Evolutionary conservation across 2,797 vertebrate genomes (phyloP), one percentile per base, ranked within the genome.

Genomic region (Melanotaenia pygmaea): DNA sequence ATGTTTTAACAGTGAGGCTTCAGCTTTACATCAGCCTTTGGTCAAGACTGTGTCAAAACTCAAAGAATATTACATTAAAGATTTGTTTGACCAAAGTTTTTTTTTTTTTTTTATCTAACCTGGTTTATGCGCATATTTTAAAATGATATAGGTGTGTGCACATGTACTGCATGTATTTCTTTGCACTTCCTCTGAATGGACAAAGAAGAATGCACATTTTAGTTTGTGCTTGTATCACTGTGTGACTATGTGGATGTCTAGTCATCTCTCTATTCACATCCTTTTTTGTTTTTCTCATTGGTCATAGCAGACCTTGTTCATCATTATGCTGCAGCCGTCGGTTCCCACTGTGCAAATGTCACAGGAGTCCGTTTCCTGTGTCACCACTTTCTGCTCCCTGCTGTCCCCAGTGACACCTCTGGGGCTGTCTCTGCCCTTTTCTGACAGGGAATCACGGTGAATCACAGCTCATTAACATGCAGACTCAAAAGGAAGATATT

Each of bases 261-360:
- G 20, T 54, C 30, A n/a, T 28, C 43, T 64, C 61, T 34, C 45
- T 45, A 58, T 65, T 77, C 14, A 34, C 62, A 50, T 62, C 51
- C 14, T 61, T 14, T 34, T 32, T 71, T 64, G 47, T 81, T 81
- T 71, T 59, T 68, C 73, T 86, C 79, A 85, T 88, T 88, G 80
- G 70, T 69, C 22, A 81, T 74, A 83, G 67, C 3, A 30, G 82
- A 67, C 80, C 50, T 59, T 76, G 62, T 64, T 83, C 53, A 2
- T 83, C 80, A 75, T 76, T 84, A 81, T 51, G 58, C 75, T 58
- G 64, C 35, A 77, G 68, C n/a, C 61, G 45, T 70, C 20, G 38
- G 50, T 65, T 72, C 78, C 71, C 59, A 67, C 83, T 83, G 81
- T 47, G 86, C 68, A 86, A 89, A 91, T 88, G 90, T 87, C 89